A percentile compares a stretch with the other conserved stretches of the same genome.
Conservation (phyloP, 2,113 vertebrate genomes). For the Puntigrus tetrazona region DNA sequence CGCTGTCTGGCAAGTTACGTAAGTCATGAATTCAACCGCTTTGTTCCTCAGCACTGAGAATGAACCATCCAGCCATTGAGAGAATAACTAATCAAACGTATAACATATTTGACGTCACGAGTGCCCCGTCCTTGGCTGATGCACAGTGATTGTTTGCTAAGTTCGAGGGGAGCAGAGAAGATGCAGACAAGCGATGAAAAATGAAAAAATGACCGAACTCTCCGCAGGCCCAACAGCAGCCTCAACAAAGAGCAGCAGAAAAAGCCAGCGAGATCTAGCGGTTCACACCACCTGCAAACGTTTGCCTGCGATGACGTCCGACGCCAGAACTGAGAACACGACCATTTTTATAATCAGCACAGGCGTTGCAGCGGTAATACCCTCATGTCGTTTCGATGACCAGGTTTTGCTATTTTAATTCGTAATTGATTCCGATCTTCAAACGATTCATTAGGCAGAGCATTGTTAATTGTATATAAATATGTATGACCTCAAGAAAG, state of each 20-base stretch:
- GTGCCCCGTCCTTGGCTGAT: neutral
- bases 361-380: conserved; percentile 10
- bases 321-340: neutral
- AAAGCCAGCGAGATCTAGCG: neutral
- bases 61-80: neutral
- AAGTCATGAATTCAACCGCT: neutral
- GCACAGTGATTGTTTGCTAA: neutral
- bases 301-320: neutral
- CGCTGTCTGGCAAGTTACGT: neutral
- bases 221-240: neutral
- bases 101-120: neutral
- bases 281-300: neutral
- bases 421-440: conserved; percentile 3
- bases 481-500: conserved; percentile 22
- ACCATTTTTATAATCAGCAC: conserved; percentile 18
- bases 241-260: neutral
- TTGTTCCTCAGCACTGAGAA: neutral
- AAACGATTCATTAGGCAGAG: conserved; percentile 18
- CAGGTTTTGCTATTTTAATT: conserved; percentile 15
- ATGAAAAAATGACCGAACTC: neutral
- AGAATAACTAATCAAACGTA: neutral
- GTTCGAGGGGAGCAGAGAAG: neutral
- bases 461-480: conserved; percentile 18
- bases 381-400: conserved; percentile 22
- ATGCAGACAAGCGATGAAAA: neutral